Percentiles rank a stretch among this genome's conserved stretches.
phyloP scores from a whole-genome alignment of 2,888 invertebrate genomes.

The Melitaea athalia region DNA sequence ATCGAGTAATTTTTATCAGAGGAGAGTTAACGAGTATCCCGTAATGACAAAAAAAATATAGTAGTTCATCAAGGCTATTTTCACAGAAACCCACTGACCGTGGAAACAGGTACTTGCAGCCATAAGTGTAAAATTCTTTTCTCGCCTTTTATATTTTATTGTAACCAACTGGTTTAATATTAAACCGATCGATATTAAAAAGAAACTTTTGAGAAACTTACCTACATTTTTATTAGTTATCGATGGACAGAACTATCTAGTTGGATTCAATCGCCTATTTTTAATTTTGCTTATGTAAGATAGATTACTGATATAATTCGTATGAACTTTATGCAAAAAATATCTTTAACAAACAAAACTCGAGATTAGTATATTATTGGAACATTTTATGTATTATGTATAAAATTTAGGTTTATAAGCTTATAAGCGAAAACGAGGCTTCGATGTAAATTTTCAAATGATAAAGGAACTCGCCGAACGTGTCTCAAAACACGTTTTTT shows the following conservation, averaged over 20 bases:
- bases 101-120: slow-evolving; percentile 28
- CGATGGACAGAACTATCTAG: background rate
- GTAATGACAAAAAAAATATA: slow-evolving; percentile 22
- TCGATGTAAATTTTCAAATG: slow-evolving; percentile 10
- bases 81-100: slow-evolving; percentile 23
- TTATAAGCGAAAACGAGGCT: slow-evolving; percentile 5
- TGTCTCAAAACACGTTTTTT: slow-evolving; percentile 24
- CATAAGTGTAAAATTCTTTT: slow-evolving; percentile 27
- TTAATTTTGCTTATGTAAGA: background rate
- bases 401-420: background rate
- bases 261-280: too few relatives aligned
- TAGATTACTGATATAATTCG: too few relatives aligned
- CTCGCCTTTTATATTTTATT: slow-evolving; percentile 6
- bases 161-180: background rate
- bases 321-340: too few relatives aligned
- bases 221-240: background rate
- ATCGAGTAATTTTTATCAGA: slow-evolving; percentile 4
- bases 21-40: background rate
- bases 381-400: too few relatives aligned
- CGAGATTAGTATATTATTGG: too few relatives aligned
- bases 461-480: slow-evolving; percentile 17
- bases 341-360: too few relatives aligned
- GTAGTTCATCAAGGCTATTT: slow-evolving; percentile 26
- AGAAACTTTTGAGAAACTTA: background rate
- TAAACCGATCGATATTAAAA: background rate